Evolutionary conservation across 2,797 vertebrate genomes (phyloP).

Genomic region (Lepilemur ruficaudatus): DNA sequence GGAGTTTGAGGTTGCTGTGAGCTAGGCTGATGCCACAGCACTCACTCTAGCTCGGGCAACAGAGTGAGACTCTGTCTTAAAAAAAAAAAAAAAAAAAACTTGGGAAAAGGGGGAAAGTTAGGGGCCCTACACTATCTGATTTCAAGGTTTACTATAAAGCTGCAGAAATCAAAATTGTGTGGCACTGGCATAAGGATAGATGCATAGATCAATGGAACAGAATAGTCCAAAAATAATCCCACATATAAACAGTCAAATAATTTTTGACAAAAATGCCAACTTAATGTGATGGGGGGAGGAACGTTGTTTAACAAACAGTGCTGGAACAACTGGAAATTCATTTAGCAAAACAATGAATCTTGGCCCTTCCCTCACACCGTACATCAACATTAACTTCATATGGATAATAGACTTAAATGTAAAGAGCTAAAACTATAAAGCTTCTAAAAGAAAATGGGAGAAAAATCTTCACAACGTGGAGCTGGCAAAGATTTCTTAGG

Average conservation of each 20-base stretch:
- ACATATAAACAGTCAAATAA: background rate
- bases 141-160: background rate
- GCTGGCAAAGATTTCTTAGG: background rate
- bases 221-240: background rate
- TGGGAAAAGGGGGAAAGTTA: background rate
- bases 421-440: background rate
- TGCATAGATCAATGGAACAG: background rate
- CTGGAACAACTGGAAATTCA: background rate
- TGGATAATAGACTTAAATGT: background rate
- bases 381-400: background rate
- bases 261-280: background rate
- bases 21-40: too few relatives aligned
- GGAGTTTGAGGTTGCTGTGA: too few relatives aligned
- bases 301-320: background rate
- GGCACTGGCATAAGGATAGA: background rate
- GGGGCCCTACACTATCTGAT: background rate
- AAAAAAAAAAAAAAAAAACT: background rate
- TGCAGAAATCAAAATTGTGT: background rate
- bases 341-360: background rate
- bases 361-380: background rate
- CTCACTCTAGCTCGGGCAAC: too few relatives aligned
- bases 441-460: background rate
- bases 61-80: too few relatives aligned
- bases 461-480: background rate
- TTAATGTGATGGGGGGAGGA: background rate